A percentile compares a stretch with the other conserved stretches of the same genome.
Conservation (phyloP, 1,140 invertebrate species). For the Tribolium castaneum region DNA sequence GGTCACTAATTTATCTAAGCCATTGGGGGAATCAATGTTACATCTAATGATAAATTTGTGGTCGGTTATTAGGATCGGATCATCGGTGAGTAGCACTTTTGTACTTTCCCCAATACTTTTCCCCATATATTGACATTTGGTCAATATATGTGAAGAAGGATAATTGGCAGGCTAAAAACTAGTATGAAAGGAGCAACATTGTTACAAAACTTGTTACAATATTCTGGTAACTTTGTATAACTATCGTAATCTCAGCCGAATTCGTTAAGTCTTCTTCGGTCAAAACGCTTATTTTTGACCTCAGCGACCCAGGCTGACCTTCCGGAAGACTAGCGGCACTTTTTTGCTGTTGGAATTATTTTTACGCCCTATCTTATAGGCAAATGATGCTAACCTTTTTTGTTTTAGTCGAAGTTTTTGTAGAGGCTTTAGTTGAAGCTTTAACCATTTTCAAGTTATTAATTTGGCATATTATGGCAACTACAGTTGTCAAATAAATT, state of each 20-base stretch:
- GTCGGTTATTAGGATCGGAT: neutral
- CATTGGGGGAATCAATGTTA: neutral
- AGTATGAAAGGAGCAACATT: neutral
- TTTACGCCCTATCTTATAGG: neutral
- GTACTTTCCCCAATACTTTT: neutral
- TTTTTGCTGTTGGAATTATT: neutral
- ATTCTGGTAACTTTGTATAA: constrained; percentile 2
- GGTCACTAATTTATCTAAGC: constrained; percentile 5
- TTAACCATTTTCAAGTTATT: neutral
- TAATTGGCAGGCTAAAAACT: neutral
- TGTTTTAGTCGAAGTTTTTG: neutral
- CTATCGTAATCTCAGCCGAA: neutral
- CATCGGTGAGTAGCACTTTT: neutral
- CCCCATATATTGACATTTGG: neutral
- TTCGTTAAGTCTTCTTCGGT: neutral
- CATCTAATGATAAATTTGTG: neutral
- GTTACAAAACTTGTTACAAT: neutral
- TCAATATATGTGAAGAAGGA: neutral
- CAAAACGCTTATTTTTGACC: neutral
- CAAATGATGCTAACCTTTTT: neutral
- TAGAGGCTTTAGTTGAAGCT: neutral
- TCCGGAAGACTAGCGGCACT: neutral
- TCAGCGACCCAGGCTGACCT: neutral
- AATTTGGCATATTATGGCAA: neutral
- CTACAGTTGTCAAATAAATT: neutral